Evolutionary conservation across 2,113 vertebrate genomes (phyloP), one percentile per base, ranked within the genome.

Genomic region (Mugil cephalus): DNA sequence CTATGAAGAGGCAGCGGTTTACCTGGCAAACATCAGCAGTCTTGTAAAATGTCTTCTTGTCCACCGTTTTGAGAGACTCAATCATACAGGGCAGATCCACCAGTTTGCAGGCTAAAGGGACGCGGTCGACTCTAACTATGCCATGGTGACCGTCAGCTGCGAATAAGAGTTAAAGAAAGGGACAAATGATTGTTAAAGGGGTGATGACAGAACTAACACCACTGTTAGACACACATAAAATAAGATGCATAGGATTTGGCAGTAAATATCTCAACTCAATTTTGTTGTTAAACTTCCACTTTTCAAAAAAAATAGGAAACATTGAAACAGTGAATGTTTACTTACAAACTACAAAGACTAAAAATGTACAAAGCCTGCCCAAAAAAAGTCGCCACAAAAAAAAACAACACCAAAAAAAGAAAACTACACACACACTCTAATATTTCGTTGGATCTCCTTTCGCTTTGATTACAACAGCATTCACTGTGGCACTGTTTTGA

Each of bases 1-100:
- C n/a, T n/a, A n/a, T n/a, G n/a, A n/a, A n/a, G n/a, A n/a, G n/a
- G n/a, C 5, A 11, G 40, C 5, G 36, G 43, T 82, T 83, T 94
- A 99, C 98, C 97, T 99, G 97, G 75, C 96, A 98, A 80, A 99
- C 88, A 87, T 99, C 97, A 0, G 97, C 97, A 8, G 96, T 98
- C 87, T 99, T 97, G 80, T 98, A 98, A 93, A 98, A 97, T 0
- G 94, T 96, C 90, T 96, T 98, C 89, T 96, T 99, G 88, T 99
- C 97, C 5, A 97, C 92, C 0, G 96, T 97, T 93, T 99, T 99
- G 52, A 99, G 84, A 56, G 97, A 97, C 85, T 94, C 97, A 0
- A 94, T 91, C 89, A 96, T 95, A 76, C 97, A 98, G 19, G 98
- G 97, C 82, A 99, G 89, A 79, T 99, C 97, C 71, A 99, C 97